Evolutionary conservation across 53 echinoderm and acorn worm species (phyloP).

Genomic region (Holothuria leucospilota): DNA sequence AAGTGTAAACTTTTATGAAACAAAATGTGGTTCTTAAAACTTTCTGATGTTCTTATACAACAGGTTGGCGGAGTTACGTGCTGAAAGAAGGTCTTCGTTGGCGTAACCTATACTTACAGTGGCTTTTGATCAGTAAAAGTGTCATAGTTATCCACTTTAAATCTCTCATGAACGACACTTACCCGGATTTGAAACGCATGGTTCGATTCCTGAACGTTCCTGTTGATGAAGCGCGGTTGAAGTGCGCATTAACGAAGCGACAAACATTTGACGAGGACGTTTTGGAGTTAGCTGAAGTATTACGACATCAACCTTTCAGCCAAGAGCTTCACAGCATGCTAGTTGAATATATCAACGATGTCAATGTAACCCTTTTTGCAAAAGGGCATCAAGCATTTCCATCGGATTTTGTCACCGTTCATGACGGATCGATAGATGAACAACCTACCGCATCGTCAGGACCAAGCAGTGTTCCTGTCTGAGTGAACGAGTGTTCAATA

Average conservation of each 20-base stretch:
- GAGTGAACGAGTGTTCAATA: too few species aligned
- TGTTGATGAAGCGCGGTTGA: conserved; percentile 53
- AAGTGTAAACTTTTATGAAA: too few species aligned
- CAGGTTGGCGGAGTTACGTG: conserved; percentile 50
- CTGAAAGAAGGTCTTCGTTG: conserved; percentile 51
- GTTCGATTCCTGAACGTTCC: conserved; percentile 72
- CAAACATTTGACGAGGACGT: conserved; percentile 47
- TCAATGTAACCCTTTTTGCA: conserved; percentile 6
- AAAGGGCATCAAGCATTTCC: background rate
- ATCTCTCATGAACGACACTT: conserved; percentile 62
- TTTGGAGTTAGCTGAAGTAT: background rate
- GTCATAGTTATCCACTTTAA: conserved; percentile 68
- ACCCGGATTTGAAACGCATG: conserved; percentile 61
- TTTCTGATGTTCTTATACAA: conserved; percentile 5
- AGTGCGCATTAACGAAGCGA: conserved; percentile 70
- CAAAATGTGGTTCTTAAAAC: background rate
- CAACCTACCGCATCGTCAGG: too few species aligned
- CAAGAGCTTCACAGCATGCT: conserved; percentile 39
- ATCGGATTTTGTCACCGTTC: background rate
- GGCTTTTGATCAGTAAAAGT: conserved; percentile 34
- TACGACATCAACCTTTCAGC: conserved; percentile 13
- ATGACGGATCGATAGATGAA: too few species aligned
- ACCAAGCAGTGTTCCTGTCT: too few species aligned
- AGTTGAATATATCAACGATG: conserved; percentile 49
- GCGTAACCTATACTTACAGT: conserved; percentile 54